Evolutionary conservation across 2,797 vertebrate genomes (phyloP).

Genomic region (Poeciliopsis paucimaculata): DNA sequence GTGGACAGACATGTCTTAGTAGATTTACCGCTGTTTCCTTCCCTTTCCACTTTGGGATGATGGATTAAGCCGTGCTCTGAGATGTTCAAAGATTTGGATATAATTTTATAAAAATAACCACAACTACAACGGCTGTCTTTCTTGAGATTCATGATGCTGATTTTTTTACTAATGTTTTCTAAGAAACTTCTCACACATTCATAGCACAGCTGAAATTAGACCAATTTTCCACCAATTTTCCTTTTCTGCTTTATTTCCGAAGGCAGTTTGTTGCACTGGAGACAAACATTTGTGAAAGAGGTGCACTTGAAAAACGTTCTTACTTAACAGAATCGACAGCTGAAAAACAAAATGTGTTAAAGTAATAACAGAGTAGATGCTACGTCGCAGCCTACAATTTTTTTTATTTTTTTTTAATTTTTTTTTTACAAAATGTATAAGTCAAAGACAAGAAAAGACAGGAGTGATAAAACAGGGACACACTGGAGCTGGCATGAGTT

Average conservation of each 20-base stretch:
- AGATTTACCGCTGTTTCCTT: neutral
- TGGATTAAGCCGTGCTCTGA: neutral
- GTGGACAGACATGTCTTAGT: neutral
- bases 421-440: conserved; percentile 17
- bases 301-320: conserved; percentile 19
- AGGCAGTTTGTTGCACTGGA: neutral
- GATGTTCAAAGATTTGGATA: neutral
- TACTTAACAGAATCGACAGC: conserved; percentile 16
- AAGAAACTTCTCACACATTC: neutral
- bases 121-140: neutral
- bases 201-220: neutral
- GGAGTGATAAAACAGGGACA: conserved; percentile 16
- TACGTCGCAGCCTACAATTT: neutral
- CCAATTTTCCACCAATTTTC: neutral
- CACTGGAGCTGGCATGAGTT: conserved; percentile 14
- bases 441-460: conserved; percentile 17
- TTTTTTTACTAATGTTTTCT: neutral
- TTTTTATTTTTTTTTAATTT: neutral
- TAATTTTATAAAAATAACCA: neutral
- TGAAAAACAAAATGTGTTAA: conserved; percentile 15
- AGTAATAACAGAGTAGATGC: conserved; percentile 2
- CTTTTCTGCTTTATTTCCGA: neutral
- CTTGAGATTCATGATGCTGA: neutral
- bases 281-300: conserved; percentile 5
- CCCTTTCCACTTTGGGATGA: neutral